Evolutionary conservation across 2,888 invertebrate genomes (phyloP), one percentile per base, ranked within the genome.

Genomic region (Steinernema hermaphroditum): DNA sequence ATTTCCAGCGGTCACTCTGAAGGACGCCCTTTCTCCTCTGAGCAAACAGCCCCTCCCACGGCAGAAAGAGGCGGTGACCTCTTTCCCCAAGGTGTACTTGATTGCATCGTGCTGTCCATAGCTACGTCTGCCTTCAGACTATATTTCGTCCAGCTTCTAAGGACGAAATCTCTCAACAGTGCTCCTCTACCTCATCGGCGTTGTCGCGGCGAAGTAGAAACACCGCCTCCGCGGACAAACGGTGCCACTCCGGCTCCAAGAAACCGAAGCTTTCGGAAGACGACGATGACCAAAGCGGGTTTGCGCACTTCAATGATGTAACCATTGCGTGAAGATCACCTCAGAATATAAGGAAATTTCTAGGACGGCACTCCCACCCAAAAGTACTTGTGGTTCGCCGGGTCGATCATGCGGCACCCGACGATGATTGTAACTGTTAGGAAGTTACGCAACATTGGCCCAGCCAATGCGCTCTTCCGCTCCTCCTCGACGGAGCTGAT

Each of bases 51-150:
- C n/a, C n/a, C n/a, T n/a, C n/a, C n/a, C n/a, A n/a, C n/a, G n/a
- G n/a, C n/a, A n/a, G n/a, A n/a, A n/a, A n/a, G n/a, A n/a, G n/a
- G n/a, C n/a, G n/a, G n/a, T n/a, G n/a, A n/a, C n/a, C n/a, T n/a
- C n/a, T n/a, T n/a, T n/a, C n/a, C n/a, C n/a, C n/a, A n/a, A n/a
- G n/a, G n/a, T n/a, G n/a, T n/a, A n/a, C n/a, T n/a, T n/a, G n/a
- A n/a, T n/a, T n/a, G n/a, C n/a, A n/a, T n/a, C n/a, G n/a, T n/a
- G n/a, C n/a, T n/a, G n/a, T n/a, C n/a, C n/a, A n/a, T n/a, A n/a
- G n/a, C 46, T 2, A n/a, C 46, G n/a, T 2, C 46, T 46, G 16
- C 46, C 6, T 50, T 50, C 62, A 62, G 62, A 62, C 62, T 19
- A 62, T 27, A 62, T 62, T 62, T 16, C 62, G 62, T 16, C 62